Conservation (phyloP, 2,797 vertebrate species). For the Microctenopoma steveboyesi region DNA sequence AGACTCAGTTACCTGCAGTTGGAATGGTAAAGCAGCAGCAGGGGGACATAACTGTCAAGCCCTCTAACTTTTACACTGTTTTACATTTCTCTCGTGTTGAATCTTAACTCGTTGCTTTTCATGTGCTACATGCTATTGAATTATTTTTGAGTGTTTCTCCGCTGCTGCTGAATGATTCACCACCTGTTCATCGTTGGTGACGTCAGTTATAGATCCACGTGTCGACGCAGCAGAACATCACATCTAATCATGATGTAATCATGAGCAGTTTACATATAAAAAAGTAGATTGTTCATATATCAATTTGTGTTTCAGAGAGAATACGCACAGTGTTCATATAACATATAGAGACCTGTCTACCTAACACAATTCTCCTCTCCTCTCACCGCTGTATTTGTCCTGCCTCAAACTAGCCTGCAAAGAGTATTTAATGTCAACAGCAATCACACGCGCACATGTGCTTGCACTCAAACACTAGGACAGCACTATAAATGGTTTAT, state of each 20-base stretch:
- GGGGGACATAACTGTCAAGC: constrained; percentile 1
- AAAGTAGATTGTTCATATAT: neutral
- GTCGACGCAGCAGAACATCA: constrained; percentile 1
- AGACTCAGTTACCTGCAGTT: constrained; percentile 50
- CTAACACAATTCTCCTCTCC: constrained; percentile 1
- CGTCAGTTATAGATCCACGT: neutral
- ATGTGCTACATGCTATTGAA: neutral
- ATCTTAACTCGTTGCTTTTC: neutral
- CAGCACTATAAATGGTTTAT: constrained; percentile 72
- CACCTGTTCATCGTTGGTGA: constrained; percentile 10
- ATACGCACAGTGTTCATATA: neutral
- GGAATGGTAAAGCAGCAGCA: constrained; percentile 41
- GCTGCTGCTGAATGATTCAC: neutral
- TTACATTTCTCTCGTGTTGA: too few relatives aligned
- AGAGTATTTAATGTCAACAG: constrained; percentile 49
- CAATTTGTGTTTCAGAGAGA: neutral
- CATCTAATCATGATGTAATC: too few relatives aligned
- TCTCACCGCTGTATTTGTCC: constrained; percentile 13
- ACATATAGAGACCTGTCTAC: too few relatives aligned
- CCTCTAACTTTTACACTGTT: neutral
- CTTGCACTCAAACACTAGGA: constrained; percentile 36
- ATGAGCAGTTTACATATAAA: neutral
- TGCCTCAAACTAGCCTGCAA: constrained; percentile 37
- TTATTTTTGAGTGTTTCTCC: too few relatives aligned
- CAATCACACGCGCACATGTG: constrained; percentile 13